These are phyloP conservation scores for Theropithecus gelada DNA, from an alignment of 2,113 vertebrate genomes.

Conservation along the genomic window DNA sequence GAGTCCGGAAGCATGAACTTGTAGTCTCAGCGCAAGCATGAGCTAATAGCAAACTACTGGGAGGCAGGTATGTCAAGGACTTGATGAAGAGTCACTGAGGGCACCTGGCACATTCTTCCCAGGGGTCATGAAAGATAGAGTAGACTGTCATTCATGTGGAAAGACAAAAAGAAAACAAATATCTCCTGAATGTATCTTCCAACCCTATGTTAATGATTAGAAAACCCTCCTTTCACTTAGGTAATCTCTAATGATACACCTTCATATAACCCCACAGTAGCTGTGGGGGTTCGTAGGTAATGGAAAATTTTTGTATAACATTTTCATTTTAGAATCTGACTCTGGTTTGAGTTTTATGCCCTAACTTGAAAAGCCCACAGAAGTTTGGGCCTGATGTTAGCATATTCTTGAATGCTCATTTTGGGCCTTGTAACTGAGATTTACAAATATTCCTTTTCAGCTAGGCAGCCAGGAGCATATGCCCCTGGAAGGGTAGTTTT, in stretches of 20 bases:
- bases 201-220: not conserved
- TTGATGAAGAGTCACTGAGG: not conserved
- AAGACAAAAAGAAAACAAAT: not conserved
- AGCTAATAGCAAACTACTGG: not conserved
- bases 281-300: not conserved
- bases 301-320: constrained; percentile 48
- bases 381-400: constrained; percentile 56
- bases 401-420: constrained; percentile 61
- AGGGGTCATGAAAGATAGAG: not conserved
- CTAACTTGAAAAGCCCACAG: not conserved
- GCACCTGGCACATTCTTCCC: not conserved
- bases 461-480: not conserved
- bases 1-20: not conserved
- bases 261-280: not conserved
- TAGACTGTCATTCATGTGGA: not conserved
- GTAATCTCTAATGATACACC: not conserved
- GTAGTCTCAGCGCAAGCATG: not conserved
- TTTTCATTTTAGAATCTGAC: constrained; percentile 67
- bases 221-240: not conserved
- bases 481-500: not conserved
- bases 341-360: constrained; percentile 70
- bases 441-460: constrained; percentile 60
- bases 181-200: not conserved
- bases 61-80: not conserved
- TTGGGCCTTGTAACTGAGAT: constrained; percentile 70